Evolutionary conservation across 2,888 invertebrate species (phyloP), one percentile per base, ranked within the genome.

Genomic region (Leptopterna dolabrata): DNA sequence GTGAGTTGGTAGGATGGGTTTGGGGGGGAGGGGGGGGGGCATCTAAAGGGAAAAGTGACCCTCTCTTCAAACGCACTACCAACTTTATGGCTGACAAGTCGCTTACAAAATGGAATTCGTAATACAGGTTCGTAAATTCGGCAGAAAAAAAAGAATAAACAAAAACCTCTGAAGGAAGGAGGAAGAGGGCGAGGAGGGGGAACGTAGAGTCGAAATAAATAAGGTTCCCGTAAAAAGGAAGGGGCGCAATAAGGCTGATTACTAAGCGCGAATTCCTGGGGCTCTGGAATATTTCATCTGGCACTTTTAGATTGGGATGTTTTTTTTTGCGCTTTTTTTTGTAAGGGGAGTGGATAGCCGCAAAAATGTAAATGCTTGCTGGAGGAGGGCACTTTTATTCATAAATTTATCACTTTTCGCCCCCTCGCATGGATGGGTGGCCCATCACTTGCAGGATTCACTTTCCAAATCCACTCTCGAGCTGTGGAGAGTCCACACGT

Each of bases 51-150:
- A 19, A 16, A 73, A 73, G 73, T 73, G 73, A 73, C 73, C 73
- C 73, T 73, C 73, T n/a, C 73, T 73, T 73, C 73, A 73, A 73
- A 73, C 73, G 73, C 29, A 36, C 30, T 7, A 19, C 78, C 11
- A 43, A 81, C 51, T 81, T 81, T 81, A 81, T 30, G 81, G 81
- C 81, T 81, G 81, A 81, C 81, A 81, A 81, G 51, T 51, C 76
- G 76, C 63, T 86, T 55, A 76, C 86, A 76, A 86, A 86, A 86
- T 86, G 86, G 86, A 86, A 86, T 86, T 86, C 36, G 76, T 86
- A 86, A 86, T 63, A 76, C 86, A 2, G 4, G 76, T 55, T 51
- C 27, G 86, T 76, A 76, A 76, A 86, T 76, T 86, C 47, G 86
- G 45, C 19, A 70, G 36, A 45, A 30, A 43, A 45, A 30, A 43